These are phyloP conservation scores for Poeciliopsis occidentalis DNA, from an alignment of 2,113 vertebrate species.

Conservation along the genomic window DNA sequence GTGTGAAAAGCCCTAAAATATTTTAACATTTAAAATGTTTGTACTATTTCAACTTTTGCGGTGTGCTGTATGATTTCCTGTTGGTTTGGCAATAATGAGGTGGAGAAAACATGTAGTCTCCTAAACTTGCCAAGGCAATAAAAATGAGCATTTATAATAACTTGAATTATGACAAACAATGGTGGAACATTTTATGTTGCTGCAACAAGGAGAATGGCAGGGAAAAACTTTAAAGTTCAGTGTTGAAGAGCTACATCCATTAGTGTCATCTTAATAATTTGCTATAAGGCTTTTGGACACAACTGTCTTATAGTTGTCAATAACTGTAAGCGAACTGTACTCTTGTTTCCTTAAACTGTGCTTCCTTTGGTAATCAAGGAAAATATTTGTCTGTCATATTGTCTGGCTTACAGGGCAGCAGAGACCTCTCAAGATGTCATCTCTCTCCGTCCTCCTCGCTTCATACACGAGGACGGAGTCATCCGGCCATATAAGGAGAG, in stretches of 20 bases:
- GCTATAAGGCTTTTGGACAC: not conserved
- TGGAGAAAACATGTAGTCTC: too few species aligned
- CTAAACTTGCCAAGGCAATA: too few species aligned
- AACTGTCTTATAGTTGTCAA: not conserved
- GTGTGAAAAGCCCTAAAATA: too few species aligned
- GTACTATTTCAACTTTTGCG: too few species aligned
- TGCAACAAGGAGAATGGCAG: not conserved
- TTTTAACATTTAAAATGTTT: too few species aligned
- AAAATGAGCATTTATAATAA: too few species aligned
- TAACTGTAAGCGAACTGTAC: not conserved
- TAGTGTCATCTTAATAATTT: not conserved
- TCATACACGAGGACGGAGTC: constrained; percentile 94
- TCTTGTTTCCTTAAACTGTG: not conserved
- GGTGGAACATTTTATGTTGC: too few species aligned
- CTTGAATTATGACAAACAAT: too few species aligned
- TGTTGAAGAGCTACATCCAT: not conserved
- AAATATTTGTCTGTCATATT: not conserved
- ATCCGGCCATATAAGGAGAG: constrained; percentile 93
- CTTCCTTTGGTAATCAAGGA: not conserved
- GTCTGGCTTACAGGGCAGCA: constrained; percentile 82
- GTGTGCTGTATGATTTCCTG: too few species aligned
- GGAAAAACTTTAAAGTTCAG: not conserved
- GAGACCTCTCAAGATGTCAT: constrained; percentile 89
- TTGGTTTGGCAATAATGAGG: too few species aligned
- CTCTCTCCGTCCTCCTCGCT: constrained; percentile 91